These are phyloP conservation scores for Saguinus imperator DNA, from an alignment of 2,113 vertebrate species.

Conservation along the genomic window DNA sequence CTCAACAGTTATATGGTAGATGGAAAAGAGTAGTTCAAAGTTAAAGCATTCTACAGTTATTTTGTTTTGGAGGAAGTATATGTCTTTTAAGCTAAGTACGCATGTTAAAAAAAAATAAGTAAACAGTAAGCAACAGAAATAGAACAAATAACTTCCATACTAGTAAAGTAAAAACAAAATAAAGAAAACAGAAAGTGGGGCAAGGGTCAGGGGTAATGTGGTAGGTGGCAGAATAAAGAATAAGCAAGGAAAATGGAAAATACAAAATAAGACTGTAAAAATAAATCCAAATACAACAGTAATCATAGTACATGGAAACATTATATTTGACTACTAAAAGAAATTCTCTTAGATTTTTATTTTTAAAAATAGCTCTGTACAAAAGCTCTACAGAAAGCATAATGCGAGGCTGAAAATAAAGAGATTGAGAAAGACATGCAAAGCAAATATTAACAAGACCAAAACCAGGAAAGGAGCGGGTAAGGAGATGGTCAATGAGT, in stretches of 20 bases:
- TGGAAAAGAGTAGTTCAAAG: background rate
- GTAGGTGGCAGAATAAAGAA: background rate
- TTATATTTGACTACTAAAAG: background rate
- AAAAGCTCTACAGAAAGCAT: background rate
- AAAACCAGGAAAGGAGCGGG: background rate
- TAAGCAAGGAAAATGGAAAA: background rate
- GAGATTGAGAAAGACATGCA: background rate
- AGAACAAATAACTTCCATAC: background rate
- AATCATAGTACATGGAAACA: background rate
- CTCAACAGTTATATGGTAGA: background rate
- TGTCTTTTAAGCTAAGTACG: background rate
- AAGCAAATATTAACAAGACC: background rate
- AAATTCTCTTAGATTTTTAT: background rate
- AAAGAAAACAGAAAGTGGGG: background rate
- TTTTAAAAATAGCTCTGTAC: background rate
- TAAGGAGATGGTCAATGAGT: background rate
- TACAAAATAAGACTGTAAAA: background rate
- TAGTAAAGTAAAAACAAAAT: background rate
- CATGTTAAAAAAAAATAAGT: background rate
- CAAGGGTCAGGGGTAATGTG: background rate
- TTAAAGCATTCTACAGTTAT: background rate
- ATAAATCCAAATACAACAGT: background rate
- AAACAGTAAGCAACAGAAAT: background rate
- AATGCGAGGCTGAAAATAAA: background rate
- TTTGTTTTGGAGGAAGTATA: background rate